Conservation (phyloP, 2,888 invertebrate species). For the Amphipoea lucens region DNA sequence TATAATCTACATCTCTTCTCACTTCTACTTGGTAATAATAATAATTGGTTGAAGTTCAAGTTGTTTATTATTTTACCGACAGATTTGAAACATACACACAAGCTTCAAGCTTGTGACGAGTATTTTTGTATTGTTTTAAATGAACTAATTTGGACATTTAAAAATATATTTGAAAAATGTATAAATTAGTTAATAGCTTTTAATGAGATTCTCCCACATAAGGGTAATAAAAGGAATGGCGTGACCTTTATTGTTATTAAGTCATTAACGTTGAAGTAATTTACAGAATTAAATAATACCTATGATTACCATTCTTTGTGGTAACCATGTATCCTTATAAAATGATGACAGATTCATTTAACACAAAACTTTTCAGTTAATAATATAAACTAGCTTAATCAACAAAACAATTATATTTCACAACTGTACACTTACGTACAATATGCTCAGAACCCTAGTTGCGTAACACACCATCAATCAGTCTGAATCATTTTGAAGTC, state of each 20-base stretch:
- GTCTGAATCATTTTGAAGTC: too few relatives aligned
- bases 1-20: background rate
- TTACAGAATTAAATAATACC: constrained; percentile 25
- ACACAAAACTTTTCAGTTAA: too few relatives aligned
- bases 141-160: background rate
- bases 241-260: constrained; percentile 37
- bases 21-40: background rate
- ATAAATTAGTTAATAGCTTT: constrained; percentile 17
- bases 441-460: background rate
- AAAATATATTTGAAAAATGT: constrained; percentile 1
- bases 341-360: background rate
- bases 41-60: background rate
- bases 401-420: too few relatives aligned
- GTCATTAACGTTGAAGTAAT: constrained; percentile 39
- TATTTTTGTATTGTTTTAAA: background rate
- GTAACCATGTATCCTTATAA: constrained; percentile 9
- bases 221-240: constrained; percentile 17
- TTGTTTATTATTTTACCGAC: background rate
- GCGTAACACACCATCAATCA: too few relatives aligned
- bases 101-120: too few relatives aligned
- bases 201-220: constrained; percentile 15
- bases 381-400: too few relatives aligned
- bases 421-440: too few relatives aligned
- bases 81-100: background rate
- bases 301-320: constrained; percentile 19